Conservation (phyloP, 2,888 invertebrate genomes). For the Galeopsomyia nigrocyanea region DNA sequence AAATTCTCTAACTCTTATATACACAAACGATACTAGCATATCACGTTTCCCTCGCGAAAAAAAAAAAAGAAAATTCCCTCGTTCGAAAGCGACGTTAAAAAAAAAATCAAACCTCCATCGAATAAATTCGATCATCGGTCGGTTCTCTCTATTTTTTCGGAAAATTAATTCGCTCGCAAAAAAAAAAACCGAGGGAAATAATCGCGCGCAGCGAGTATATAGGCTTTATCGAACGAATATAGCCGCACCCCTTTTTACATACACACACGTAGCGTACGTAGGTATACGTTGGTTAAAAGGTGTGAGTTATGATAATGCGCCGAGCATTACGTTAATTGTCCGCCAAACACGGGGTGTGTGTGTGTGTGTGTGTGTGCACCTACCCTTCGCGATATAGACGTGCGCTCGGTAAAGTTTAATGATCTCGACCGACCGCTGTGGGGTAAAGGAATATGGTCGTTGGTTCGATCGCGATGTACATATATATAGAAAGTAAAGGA, state of each 20-base stretch:
- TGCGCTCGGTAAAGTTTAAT: slow-evolving; percentile 38
- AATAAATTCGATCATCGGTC: no score
- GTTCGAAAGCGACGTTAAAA: no score
- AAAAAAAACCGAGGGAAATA: slow-evolving; percentile 48
- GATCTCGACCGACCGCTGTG: slow-evolving; percentile 18
- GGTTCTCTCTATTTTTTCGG: no score
- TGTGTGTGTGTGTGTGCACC: no score
- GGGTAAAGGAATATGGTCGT: slow-evolving; percentile 17
- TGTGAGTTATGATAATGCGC: slow-evolving; percentile 52
- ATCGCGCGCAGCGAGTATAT: slow-evolving; percentile 33
- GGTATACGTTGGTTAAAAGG: background rate
- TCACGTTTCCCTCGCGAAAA: no score
- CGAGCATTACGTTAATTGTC: slow-evolving; percentile 57
- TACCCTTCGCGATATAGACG: slow-evolving; percentile 18
- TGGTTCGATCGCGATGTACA: background rate
- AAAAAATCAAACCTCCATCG: no score
- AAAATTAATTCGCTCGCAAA: slow-evolving; percentile 48
- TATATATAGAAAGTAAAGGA: no score
- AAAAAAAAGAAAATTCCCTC: no score
- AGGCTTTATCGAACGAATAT: slow-evolving; percentile 40
- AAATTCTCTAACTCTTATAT: no score
- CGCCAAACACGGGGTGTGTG: slow-evolving; percentile 35
- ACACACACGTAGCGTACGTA: slow-evolving; percentile 9
- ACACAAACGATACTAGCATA: no score
- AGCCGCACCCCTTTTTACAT: slow-evolving; percentile 31